Evolutionary conservation across 1,140 invertebrate species (phyloP).

Genomic region (Drosophila sulfurigaster): DNA sequence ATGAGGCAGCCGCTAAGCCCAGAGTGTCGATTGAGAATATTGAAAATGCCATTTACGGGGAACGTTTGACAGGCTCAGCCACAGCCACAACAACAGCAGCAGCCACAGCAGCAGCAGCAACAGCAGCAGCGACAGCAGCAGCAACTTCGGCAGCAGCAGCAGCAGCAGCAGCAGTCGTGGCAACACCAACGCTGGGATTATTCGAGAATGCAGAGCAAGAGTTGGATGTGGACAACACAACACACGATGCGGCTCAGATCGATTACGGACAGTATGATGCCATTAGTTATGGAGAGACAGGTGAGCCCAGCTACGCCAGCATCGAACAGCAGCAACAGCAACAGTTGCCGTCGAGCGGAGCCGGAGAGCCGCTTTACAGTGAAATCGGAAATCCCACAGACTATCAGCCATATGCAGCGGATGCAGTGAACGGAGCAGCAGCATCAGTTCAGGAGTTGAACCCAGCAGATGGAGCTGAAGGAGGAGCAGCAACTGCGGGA

Average conservation of each 20-base stretch:
- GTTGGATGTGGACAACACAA: slow-evolving; percentile 27
- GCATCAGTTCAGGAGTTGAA: not conserved
- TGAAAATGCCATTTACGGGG: slow-evolving; percentile 84
- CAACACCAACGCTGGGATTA: slow-evolving; percentile 40
- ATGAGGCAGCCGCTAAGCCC: slow-evolving; percentile 52
- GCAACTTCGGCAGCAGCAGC: slow-evolving; percentile 5
- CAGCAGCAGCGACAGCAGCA: slow-evolving; percentile 18
- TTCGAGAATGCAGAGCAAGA: slow-evolving; percentile 56
- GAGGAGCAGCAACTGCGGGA: not conserved
- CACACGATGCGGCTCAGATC: slow-evolving; percentile 31
- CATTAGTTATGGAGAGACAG: slow-evolving; percentile 60
- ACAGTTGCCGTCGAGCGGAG: slow-evolving; percentile 9
- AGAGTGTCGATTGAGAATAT: slow-evolving; percentile 83
- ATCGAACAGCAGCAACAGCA: slow-evolving; percentile 55
- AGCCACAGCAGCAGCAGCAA: slow-evolving; percentile 10
- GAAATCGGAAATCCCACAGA: slow-evolving; percentile 81
- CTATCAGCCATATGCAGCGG: slow-evolving; percentile 70
- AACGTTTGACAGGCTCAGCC: slow-evolving; percentile 64
- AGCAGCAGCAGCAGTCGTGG: not conserved
- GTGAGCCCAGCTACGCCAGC: slow-evolving; percentile 70
- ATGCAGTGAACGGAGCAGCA: slow-evolving; percentile 41
- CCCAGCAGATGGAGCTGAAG: slow-evolving; percentile 22
- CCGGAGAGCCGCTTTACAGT: slow-evolving; percentile 67
- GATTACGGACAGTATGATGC: slow-evolving; percentile 67
- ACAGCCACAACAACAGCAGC: slow-evolving; percentile 21